Base-by-base conservation (phyloP, 2,888 invertebrate species). In the Troilus luridus region DNA sequence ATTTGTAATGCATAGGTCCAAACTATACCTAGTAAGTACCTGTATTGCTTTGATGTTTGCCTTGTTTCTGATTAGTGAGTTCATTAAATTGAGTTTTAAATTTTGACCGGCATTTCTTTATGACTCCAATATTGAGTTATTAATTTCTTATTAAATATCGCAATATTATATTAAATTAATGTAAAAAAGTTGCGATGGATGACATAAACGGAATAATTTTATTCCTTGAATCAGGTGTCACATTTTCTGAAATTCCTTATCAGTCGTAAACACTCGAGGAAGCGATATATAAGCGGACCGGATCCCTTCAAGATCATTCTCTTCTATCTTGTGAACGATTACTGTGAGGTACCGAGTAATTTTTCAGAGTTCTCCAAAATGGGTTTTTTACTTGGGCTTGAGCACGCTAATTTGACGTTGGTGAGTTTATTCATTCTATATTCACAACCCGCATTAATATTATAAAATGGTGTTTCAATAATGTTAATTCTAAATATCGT, bases 341-440 rank as follows among this genome's bases (percentile, higher is more conserved):
- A 77, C 72, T 77, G 72, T 77, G 72, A 77, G 72, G 72, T 77
- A 77, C 27, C 41, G 41, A 77, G 72, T 77, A 77, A 77, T 77
- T 27, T 0, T 41, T 77, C 72, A 77, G 41, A 27, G 72, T 77
- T 77, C 27, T 77, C 72, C 0, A 77, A 77, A 41, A 77, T 77
- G 72, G 72, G 72, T 77, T 77, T 77, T 19, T 41, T 77, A 77
- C 72, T 77, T 24, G 72, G 72, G 27, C 72, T 77, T 41, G 72
- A 77, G 41, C 72, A 24, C 10, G 72, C 72, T 77, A 41, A 27
- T 41, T 77, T 77, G 41, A 12, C 72, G 72, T 41, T 77, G 72
- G 72, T 77, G 17, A 41, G 27, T 77, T 7, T 14, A 27, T 59
- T 59, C 59, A 19, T 27, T 41, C 7, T 8, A 41, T 41, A 77